A percentile compares a stretch with the other conserved stretches of the same genome.
Conservation (phyloP, 2,113 vertebrate species). For the Platysteira castanea region DNA sequence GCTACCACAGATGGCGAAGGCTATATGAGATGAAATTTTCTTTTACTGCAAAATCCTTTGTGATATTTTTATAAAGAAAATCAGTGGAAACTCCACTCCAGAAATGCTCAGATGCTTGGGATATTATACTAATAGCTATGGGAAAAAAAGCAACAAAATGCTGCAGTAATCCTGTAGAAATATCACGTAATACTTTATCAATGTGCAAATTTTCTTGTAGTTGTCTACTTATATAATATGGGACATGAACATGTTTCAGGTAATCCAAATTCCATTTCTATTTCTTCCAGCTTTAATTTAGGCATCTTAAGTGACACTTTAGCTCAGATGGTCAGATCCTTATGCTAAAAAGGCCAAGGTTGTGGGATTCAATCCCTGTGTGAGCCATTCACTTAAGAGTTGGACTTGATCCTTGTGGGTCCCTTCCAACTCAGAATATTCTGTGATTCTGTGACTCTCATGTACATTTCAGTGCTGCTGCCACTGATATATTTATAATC, state of each 20-base stretch:
- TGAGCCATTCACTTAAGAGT: not conserved
- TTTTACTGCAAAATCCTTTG: not conserved
- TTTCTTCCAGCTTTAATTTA: not conserved
- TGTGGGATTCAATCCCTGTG: not conserved
- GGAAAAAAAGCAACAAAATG: not conserved
- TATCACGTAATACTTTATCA: not conserved
- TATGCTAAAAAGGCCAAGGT: not conserved
- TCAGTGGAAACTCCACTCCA: not conserved
- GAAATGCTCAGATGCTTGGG: not conserved
- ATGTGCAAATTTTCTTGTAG: not conserved
- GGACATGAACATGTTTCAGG: not conserved
- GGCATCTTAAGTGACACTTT: not conserved
- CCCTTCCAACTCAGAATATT: not conserved
- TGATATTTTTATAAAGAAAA: not conserved
- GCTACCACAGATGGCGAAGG: not conserved
- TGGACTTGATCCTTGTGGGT: not conserved
- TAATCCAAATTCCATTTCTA: not conserved
- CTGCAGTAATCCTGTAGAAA: not conserved
- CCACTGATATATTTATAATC: not conserved
- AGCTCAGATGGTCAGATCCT: not conserved
- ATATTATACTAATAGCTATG: not conserved
- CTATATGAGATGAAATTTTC: not conserved
- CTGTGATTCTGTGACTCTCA: not conserved
- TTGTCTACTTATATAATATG: not conserved
- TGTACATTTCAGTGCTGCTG: not conserved